Conservation (phyloP, 2,113 vertebrate genomes). For the Rhagologus leucostigma region DNA sequence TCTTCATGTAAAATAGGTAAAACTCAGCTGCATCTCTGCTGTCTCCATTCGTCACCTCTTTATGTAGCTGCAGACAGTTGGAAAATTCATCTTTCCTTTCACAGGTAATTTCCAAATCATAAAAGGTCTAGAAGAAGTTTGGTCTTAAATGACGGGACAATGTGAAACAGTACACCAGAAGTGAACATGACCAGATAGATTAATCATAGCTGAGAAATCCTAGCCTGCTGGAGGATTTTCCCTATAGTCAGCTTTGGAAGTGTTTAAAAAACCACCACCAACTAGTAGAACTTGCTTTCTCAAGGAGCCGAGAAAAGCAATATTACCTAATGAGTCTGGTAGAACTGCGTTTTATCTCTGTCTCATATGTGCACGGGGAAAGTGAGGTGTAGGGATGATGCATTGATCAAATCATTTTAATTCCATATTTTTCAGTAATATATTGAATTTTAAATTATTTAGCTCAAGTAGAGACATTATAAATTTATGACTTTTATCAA, state of each 20-base stretch:
- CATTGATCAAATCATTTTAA: neutral
- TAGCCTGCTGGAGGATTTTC: neutral
- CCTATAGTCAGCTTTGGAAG: neutral
- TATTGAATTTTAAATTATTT: conserved; percentile 35
- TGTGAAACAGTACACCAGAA: neutral
- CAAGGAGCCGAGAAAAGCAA: neutral
- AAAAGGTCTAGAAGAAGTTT: neutral
- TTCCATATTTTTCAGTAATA: neutral
- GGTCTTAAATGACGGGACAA: neutral
- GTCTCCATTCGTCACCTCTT: neutral
- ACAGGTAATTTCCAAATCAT: neutral
- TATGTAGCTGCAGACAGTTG: neutral
- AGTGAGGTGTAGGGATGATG: neutral
- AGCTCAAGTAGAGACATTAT: neutral
- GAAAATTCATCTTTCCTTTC: neutral
- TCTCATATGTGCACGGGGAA: neutral
- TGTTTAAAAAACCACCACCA: neutral
- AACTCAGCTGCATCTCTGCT: neutral
- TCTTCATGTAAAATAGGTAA: neutral
- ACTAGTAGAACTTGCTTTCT: neutral
- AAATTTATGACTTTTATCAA: neutral
- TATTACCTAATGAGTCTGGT: neutral
- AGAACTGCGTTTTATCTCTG: neutral
- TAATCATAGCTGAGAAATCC: neutral
- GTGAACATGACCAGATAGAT: neutral